Base-by-base conservation (phyloP, 2,113 vertebrate species). In the Ochotona princeps region DNA sequence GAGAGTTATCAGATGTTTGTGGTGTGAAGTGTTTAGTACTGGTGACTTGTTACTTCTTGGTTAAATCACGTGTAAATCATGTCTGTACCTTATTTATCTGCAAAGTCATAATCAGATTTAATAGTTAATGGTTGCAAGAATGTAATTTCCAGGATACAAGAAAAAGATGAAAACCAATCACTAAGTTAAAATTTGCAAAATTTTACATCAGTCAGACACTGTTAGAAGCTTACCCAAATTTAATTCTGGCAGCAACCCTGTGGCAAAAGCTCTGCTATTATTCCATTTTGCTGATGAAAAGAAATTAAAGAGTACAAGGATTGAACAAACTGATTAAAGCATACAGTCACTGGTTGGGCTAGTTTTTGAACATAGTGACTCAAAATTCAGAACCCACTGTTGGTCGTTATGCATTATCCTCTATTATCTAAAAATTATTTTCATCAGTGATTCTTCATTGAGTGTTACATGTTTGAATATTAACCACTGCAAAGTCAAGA, bases 231-330 rank as follows among this genome's bases (percentile, higher is more conserved):
- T 84, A 80, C 17, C 61, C 76, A 73, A 83, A 54, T 47, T 83
- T 79, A 74, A 83, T 87, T 18, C 30, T 91, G 32, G 35, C 30
- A 87, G 44, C 4, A 79, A 25, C 18, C 28, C 20, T 74, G 0
- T 82, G 49, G 54, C 32, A 87, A 69, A 94, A 8, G 23, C 8
- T 95, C 65, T 92, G 30, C 44, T 94, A n/a, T 83, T 73, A 84
- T 81, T 65, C 13, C 63, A 38, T 87, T 74, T 87, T 51, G 61
- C 79, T 30, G 5, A 67, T 87, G 35, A 91, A 44, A 44, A 89
- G 86, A 95, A 94, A 38, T 20, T 30, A 14, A 73, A 87, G 28
- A 84, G 80, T 94, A 10, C 74, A 86, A 92, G 57, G 81, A n/a
- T 65, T 83, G 89, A 82, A 51, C 74, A 92, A 83, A 75, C 25